Evolutionary conservation across 2,888 invertebrate genomes (phyloP), one percentile per base, ranked within the genome.

Genomic region (Spodoptera picta): DNA sequence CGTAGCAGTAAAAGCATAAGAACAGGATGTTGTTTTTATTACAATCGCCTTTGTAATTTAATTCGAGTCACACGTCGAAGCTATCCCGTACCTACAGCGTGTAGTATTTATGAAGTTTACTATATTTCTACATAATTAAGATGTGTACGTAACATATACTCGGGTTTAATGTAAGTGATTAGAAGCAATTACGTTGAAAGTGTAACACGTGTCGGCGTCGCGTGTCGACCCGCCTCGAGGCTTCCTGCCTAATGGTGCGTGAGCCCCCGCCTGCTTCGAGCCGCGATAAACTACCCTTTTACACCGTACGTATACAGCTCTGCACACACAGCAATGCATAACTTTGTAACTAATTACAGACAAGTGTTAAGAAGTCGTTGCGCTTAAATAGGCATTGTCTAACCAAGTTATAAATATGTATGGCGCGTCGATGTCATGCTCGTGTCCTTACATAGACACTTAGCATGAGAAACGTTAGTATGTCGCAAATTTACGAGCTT

Each of bases 131-230:
- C 49, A 64, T 58, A 50, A 51, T 68, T 69, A 45, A 27, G 45
- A 52, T 57, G 52, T 68, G 42, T 46, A 75, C 52, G 56, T 45
- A 58, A 51, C 50, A 65, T 64, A 58, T 60, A 44, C 64, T 72
- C 56, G 47, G 56, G 53, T 71, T 78, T 81, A 83, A 83, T 83
- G 80, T 81, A 83, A 84, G 87, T 87, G 89, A 92, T 93, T 90
- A 92, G 90, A 90, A 89, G 89, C 90, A 92, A 92, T 93, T 93
- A 93, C 84, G 90, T 90, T 90, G 90, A 91, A 90, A 91, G 91
- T 91, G 90, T 92, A 92, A 90, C 92, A 92, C 89, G 89, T 92
- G 92, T 90, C 75, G 85, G 83, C 82, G 85, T 90, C 90, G 91
- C 91, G 90, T 91, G 92, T 87, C 82, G 86, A 77, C 80, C 81